Evolutionary conservation across 2,888 invertebrate genomes (phyloP), one percentile per base, ranked within the genome.

Genomic region (Plagiodera versicolora): DNA sequence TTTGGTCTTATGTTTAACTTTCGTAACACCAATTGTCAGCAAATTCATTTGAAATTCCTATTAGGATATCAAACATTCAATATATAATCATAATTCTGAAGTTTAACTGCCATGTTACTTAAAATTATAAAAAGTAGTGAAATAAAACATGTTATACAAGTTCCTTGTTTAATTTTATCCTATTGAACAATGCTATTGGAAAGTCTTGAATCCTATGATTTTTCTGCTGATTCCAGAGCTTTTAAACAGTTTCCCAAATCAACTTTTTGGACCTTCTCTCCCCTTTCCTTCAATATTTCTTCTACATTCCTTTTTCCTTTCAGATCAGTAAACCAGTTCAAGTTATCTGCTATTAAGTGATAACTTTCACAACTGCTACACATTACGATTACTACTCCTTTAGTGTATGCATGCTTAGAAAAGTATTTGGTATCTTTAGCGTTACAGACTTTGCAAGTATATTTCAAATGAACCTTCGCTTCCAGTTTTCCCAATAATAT

Each of bases 261-360:
- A 16, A 83, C 83, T 79, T 80, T 88, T 44, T 80, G 82, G 35
- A 97, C 92, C 4, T 81, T 83, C 82, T 98, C 96, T 1, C 97
- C 97, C 75, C 92, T 95, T 59, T 88, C 88, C 16, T 88, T 89
- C 77, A 98, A 82, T 32, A 96, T 92, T 66, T 92, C 90, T 82
- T 98, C 97, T 70, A 98, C 93, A 75, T 98, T 98, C 65, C 85
- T 86, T 73, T 87, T 89, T 0, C 87, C 88, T 72, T 87, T 82
- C 74, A 91, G 81, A 75, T 94, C 91, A 0, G 87, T 83, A 77
- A 98, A 98, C 98, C 98, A 98, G 66, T 92, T 92, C 1, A 98
- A 83, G 80, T 98, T 96, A 77, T 98, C 98, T 0, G 98, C 98
- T 67, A 98, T 97, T 19, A 98, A 83, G 81, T 98, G 98, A 77